These are phyloP conservation scores for Pseudomyrmex cubaensis DNA, from an alignment of 1,140 invertebrate genomes.

Conservation along the genomic window DNA sequence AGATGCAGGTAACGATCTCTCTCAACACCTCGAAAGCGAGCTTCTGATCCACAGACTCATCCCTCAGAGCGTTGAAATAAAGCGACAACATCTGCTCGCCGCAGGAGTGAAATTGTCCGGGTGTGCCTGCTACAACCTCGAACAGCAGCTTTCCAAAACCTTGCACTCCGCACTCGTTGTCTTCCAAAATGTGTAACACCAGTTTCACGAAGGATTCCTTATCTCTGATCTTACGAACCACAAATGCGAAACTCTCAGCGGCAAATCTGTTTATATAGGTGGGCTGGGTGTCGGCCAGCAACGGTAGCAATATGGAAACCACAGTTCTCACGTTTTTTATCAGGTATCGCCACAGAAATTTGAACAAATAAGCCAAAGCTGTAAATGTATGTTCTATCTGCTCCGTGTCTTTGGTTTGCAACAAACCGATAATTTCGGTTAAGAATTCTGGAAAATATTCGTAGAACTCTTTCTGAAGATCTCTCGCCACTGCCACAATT, in stretches of 20 bases:
- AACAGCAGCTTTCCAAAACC: conserved; percentile 94
- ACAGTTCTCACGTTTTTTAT: conserved; percentile 92
- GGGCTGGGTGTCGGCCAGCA: conserved; percentile 90
- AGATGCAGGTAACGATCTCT: conserved; percentile 87
- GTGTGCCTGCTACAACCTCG: conserved; percentile 93
- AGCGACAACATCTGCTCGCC: conserved; percentile 88
- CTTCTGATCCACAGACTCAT: conserved; percentile 85
- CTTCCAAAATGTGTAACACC: conserved; percentile 89
- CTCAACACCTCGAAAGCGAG: conserved; percentile 88
- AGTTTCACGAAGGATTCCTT: conserved; percentile 90
- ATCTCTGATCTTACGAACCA: conserved; percentile 94
- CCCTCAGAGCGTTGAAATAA: conserved; percentile 87
- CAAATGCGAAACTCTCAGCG: conserved; percentile 97
- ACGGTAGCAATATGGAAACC: conserved; percentile 90
- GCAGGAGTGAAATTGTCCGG: conserved; percentile 93
- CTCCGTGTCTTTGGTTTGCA: conserved; percentile 92
- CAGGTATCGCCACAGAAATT: conserved; percentile 93
- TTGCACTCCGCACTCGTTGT: conserved; percentile 87
- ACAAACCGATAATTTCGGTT: conserved; percentile 89
- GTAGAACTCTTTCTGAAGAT: conserved; percentile 95
- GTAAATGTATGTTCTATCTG: conserved; percentile 93
- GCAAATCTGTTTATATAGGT: conserved; percentile 96
- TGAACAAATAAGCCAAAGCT: conserved; percentile 95
- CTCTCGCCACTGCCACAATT: conserved; percentile 92
- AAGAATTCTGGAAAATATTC: conserved; percentile 91